A percentile compares a stretch with the other conserved stretches of the same genome.
These are phyloP conservation scores for Amphiura filiformis DNA, from an alignment of 35 echinoderm and acorn worm genomes.

Conservation along the genomic window DNA sequence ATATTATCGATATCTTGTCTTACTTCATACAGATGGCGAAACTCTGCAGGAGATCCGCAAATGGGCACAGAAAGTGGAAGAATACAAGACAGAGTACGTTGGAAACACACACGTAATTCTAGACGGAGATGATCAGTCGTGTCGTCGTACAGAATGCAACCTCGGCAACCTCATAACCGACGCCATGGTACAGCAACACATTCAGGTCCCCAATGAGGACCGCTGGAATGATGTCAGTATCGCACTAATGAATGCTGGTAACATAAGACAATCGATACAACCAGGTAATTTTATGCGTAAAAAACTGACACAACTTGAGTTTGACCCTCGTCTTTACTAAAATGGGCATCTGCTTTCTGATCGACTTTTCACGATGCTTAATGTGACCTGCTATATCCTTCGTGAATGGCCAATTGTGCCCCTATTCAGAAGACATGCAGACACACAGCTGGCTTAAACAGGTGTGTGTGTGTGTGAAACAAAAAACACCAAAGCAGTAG, in stretches of 20 bases:
- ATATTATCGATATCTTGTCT: too few relatives aligned
- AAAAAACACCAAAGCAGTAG: too few relatives aligned
- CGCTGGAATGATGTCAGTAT: constrained; percentile 61
- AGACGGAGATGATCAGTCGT: not conserved
- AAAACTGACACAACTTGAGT: too few relatives aligned
- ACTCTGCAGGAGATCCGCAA: not conserved
- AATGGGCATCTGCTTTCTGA: too few relatives aligned
- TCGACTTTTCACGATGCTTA: too few relatives aligned
- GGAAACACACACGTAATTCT: not conserved
- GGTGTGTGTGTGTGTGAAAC: too few relatives aligned
- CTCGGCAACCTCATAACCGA: constrained; percentile 71
- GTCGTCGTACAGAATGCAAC: constrained; percentile 63
- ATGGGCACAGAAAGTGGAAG: not conserved
- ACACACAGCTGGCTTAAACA: too few relatives aligned
- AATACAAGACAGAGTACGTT: not conserved
- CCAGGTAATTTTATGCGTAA: too few relatives aligned
- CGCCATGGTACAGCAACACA: constrained; percentile 33
- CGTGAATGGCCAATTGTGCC: too few relatives aligned
- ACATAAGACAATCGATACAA: constrained; percentile 26
- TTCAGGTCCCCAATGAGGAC: not conserved
- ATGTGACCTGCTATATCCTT: too few relatives aligned
- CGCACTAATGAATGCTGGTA: constrained; percentile 50
- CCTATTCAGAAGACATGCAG: too few relatives aligned
- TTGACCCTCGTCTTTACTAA: too few relatives aligned
- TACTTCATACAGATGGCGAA: not conserved